Conservation (phyloP, 2,113 vertebrate genomes). For the Fregetta grallaria region DNA sequence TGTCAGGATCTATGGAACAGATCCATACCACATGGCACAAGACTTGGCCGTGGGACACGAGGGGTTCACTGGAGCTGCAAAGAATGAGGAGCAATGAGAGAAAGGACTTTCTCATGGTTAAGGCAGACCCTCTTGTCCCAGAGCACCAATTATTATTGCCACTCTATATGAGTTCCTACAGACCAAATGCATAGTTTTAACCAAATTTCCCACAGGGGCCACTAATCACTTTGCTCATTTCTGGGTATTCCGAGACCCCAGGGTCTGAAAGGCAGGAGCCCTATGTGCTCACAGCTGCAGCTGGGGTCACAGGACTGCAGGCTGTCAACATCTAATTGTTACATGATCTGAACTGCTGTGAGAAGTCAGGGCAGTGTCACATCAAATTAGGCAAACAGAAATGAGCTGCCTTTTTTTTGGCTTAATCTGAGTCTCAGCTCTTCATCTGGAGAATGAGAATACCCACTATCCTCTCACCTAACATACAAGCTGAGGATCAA, state of each 20-base stretch:
- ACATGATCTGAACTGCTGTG: neutral
- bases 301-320: neutral
- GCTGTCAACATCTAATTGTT: neutral
- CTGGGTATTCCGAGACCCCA: neutral
- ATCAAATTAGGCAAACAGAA: neutral
- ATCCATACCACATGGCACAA: neutral
- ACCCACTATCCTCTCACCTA: neutral
- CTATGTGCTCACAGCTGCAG: conserved; percentile 5
- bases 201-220: neutral
- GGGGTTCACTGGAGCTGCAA: neutral
- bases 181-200: neutral
- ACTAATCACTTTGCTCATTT: neutral
- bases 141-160: neutral
- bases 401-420: neutral
- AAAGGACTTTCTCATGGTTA: neutral
- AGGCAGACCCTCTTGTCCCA: neutral
- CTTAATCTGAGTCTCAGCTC: neutral
- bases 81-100: neutral
- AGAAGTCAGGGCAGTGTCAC: neutral
- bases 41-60: neutral
- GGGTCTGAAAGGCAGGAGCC: neutral
- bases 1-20: neutral
- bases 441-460: neutral
- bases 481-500: neutral
- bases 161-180: neutral